Evolutionary conservation across 1,140 invertebrate genomes (phyloP).

Genomic region (Drosophila punjabiensis): DNA sequence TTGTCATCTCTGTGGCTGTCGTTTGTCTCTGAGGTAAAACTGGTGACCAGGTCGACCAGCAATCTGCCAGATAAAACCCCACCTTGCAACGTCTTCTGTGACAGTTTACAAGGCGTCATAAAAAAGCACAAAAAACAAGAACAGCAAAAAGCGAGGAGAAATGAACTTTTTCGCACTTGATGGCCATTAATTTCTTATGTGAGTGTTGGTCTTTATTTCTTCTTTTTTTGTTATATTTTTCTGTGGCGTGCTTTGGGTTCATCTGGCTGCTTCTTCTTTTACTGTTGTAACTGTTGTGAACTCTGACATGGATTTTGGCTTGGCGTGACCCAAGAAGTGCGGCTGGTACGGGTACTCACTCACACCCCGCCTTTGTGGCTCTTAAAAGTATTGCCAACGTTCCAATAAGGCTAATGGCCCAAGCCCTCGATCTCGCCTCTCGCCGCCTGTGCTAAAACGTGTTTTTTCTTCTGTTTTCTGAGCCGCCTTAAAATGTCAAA

Average conservation of each 20-base stretch:
- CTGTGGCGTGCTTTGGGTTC: conserved; percentile 54
- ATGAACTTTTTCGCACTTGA: conserved; percentile 71
- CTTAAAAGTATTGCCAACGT: conserved; percentile 15
- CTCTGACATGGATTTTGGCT: conserved; percentile 51
- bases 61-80: conserved; percentile 31
- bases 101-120: conserved; percentile 48
- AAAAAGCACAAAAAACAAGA: conserved; percentile 19
- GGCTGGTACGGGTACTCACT: not conserved
- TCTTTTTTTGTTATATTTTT: conserved; percentile 15
- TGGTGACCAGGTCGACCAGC: conserved; percentile 39
- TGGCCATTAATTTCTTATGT: conserved; percentile 68
- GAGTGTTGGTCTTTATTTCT: conserved; percentile 14
- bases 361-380: not conserved
- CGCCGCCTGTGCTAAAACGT: conserved; percentile 24
- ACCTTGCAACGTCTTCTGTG: conserved; percentile 39
- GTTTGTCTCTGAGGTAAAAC: conserved; percentile 29
- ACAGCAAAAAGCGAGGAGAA: conserved; percentile 24
- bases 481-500: conserved; percentile 53
- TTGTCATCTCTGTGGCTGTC: conserved; percentile 40
- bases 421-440: conserved; percentile 29
- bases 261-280: conserved; percentile 25
- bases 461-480: conserved; percentile 19
- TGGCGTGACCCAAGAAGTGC: conserved; percentile 30
- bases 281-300: conserved; percentile 50
- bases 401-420: conserved; percentile 40